Base-by-base conservation (phyloP, 2,797 vertebrate genomes). In the Catamblyrhynchus diadema region DNA sequence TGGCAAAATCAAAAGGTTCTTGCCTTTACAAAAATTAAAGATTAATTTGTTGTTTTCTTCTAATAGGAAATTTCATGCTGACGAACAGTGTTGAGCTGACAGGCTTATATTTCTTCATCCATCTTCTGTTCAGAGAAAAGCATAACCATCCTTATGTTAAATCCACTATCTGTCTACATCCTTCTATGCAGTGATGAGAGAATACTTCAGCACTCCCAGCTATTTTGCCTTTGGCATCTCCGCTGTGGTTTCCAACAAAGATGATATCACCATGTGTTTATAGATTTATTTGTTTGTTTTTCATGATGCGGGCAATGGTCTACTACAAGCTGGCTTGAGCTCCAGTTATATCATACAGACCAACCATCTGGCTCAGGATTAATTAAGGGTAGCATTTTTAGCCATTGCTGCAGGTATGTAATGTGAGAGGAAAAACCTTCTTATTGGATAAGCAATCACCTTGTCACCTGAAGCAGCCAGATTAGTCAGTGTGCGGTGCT, bases 281-380 rank as follows among this genome's bases (percentile, higher is more conserved):
- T 89, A 75, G 60, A 93, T 93, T 74, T 86, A 77, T 86, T 96
- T 96, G 82, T 85, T 96, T 96, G 81, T 72, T 94, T 94, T 88
- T 84, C 82, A 64, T 75, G 14, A 81, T 92, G 73, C 30, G 24
- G 75, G 82, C 92, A 97, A 81, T 79, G 78, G 90, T 54, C 71
- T 82, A 53, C 74, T 77, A 90, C 53, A 94, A 81, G 48, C 72
- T 90, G 72, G 44, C 60, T 83, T 85, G 54, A 90, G 45, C 51
- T 94, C 47, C 83, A 84, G 21, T 95, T 90, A 56, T 91, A 90
- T 88, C 69, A 69, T 37, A 30, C 42, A 90, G 81, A 81, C 62
- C 35, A 86, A 60, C 88, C 93, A 93, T 89, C 85, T 96, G 89
- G 47, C 41, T 88, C 47, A 64, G 23, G 44, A 75, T 81, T 95